These are phyloP conservation scores for Microchrysa polita DNA, from an alignment of 2,888 invertebrate genomes.

Conservation along the genomic window DNA sequence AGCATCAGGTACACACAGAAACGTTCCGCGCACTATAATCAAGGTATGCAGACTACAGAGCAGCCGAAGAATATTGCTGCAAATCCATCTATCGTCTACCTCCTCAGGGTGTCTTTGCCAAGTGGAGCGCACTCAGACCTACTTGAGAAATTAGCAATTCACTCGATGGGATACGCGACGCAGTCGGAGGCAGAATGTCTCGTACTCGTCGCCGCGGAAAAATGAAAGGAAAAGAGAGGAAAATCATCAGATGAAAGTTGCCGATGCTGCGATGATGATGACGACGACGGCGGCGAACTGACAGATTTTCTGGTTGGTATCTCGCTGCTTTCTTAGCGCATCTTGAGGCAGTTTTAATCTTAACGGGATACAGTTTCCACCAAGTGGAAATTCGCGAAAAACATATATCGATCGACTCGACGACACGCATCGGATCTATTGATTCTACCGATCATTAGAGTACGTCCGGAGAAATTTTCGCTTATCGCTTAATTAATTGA, in stretches of 20 bases:
- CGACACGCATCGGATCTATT: conserved; percentile 18
- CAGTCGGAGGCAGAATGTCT: background rate
- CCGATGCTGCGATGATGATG: background rate
- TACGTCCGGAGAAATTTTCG: conserved; percentile 2
- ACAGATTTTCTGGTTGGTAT: conserved; percentile 1
- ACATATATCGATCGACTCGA: conserved; percentile 32
- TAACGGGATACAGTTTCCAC: conserved; percentile 34
- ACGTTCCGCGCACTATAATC: background rate
- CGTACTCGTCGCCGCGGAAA: conserved; percentile 32
- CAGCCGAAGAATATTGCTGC: no score
- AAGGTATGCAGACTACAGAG: conserved; percentile 36
- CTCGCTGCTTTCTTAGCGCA: conserved; percentile 15
- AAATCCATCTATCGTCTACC: conserved; percentile 29
- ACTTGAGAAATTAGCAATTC: conserved; percentile 33
- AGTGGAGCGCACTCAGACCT: conserved; percentile 41
- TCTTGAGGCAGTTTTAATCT: conserved; percentile 32
- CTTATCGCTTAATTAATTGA: background rate
- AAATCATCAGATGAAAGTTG: conserved; percentile 38
- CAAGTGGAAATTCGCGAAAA: conserved; percentile 36
- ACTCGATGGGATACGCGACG: conserved; percentile 12
- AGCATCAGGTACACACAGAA: conserved; percentile 18
- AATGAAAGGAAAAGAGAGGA: conserved; percentile 40
- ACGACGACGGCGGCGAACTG: no score
- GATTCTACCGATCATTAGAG: conserved; percentile 1
- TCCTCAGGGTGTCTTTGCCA: conserved; percentile 33